These are phyloP conservation scores for Medauroidea extradentata DNA, from an alignment of 1,140 invertebrate species.

Conservation along the genomic window DNA sequence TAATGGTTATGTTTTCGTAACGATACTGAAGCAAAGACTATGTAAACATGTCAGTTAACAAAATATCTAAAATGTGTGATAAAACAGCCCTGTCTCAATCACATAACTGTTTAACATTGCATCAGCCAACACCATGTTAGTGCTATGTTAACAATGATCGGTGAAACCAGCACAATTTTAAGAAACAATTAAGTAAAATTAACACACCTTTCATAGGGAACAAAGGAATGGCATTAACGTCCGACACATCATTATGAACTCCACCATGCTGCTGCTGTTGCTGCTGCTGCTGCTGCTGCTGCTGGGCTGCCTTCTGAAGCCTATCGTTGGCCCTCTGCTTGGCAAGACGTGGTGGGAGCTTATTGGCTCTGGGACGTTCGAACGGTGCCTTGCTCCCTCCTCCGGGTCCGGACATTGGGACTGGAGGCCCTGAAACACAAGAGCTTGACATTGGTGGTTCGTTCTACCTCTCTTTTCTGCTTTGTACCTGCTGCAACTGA, in stretches of 20 bases:
- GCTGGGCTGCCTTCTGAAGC: conserved; percentile 35
- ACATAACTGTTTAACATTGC: too few species aligned
- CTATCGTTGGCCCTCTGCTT: conserved; percentile 60
- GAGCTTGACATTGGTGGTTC: background rate
- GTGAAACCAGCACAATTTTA: background rate
- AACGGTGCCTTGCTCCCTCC: conserved; percentile 26
- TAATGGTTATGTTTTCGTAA: too few species aligned
- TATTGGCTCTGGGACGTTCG: conserved; percentile 41
- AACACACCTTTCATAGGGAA: conserved; percentile 45
- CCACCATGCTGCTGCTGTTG: conserved; percentile 42
- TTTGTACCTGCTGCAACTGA: too few species aligned
- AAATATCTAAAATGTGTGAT: too few species aligned
- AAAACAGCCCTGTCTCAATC: too few species aligned
- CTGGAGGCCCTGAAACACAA: conserved; percentile 5
- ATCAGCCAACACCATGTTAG: too few species aligned
- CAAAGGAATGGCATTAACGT: conserved; percentile 36
- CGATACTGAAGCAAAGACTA: too few species aligned
- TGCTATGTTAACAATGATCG: background rate
- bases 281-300: conserved; percentile 36
- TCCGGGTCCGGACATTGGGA: conserved; percentile 5
- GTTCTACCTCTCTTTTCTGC: too few species aligned
- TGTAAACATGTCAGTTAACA: too few species aligned
- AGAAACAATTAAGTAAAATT: background rate
- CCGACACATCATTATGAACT: conserved; percentile 37
- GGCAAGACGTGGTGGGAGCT: conserved; percentile 75